phyloP scores from a whole-genome alignment of 2,113 vertebrate genomes.

The Cryptomyrus ogoouensis region DNA sequence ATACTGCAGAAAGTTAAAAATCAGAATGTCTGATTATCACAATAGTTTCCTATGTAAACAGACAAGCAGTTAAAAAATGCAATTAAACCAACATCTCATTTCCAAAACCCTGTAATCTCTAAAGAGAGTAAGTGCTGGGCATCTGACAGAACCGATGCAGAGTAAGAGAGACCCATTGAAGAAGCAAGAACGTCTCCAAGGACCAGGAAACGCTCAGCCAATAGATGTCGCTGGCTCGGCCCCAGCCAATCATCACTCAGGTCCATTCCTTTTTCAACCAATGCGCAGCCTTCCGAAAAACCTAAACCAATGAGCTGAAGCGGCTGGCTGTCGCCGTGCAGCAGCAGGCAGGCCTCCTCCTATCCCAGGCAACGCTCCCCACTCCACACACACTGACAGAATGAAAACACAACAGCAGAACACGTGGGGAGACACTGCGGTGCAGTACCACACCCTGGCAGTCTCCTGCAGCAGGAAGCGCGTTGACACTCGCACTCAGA shows the following conservation, averaged over 20 bases:
- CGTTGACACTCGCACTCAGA: slow-evolving; percentile 13
- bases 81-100: not conserved
- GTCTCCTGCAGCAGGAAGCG: not conserved
- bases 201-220: slow-evolving; percentile 46
- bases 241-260: slow-evolving; percentile 42
- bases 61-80: not conserved
- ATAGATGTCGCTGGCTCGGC: slow-evolving; percentile 35
- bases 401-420: slow-evolving; percentile 48
- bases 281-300: slow-evolving; percentile 33
- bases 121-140: not conserved
- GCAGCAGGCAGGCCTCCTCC: slow-evolving; percentile 49
- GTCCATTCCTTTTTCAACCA: slow-evolving; percentile 39
- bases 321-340: slow-evolving; percentile 65
- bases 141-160: not conserved
- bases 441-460: slow-evolving; percentile 41
- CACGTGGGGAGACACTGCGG: slow-evolving; percentile 61
- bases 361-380: slow-evolving; percentile 26
- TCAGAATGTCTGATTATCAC: not conserved
- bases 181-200: slow-evolving; percentile 59
- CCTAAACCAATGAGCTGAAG: slow-evolving; percentile 46
- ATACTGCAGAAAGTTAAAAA: not conserved
- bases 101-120: not conserved
- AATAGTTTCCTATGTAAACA: not conserved
- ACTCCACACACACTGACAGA: slow-evolving; percentile 30
- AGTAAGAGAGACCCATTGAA: slow-evolving; percentile 60